Evolutionary conservation across 2,888 invertebrate genomes (phyloP), one percentile per base, ranked within the genome.

Genomic region (Drosophila austrosaltans): DNA sequence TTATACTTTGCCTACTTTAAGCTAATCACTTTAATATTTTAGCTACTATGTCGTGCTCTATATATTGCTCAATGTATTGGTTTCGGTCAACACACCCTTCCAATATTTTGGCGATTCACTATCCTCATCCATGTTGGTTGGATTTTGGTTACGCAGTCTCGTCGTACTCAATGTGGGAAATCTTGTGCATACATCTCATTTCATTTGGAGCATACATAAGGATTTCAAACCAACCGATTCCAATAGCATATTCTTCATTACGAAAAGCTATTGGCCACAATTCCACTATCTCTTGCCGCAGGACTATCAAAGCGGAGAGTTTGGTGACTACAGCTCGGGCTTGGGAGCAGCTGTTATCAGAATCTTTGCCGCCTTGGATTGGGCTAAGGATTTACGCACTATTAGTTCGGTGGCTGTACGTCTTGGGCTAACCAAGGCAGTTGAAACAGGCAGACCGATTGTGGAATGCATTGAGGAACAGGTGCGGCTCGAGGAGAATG

Each of bases 231-330:
- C 91, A 64, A 91, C 88, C 53, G 96, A 96, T 80, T 95, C 96
- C 3, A 96, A 96, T 90, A 92, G 95, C 74, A 95, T 97, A 7
- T 97, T 97, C 90, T 91, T 97, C 59, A 90, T 97, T 3, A 94
- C 94, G 3, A 96, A 95, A 90, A 95, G 95, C 2, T 95, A 95
- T 89, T 97, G 97, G 97, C 94, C 95, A 0, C 95, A 95, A 72
- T 97, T 96, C 89, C 97, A 97, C 88, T 97, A 97, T 82, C 88
- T 96, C 25, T 91, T 96, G 25, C 96, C 96, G 0, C 95, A 95
- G 92, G 97, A 97, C 87, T 97, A 96, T 92, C 96, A 96, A 87
- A 95, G 94, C n/a, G 95, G 96, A 7, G 97, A 97, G 92, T 97
- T 94, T 77, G 97, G 97, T 2, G 94, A 94, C 54, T 97, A 97